Base-by-base conservation (phyloP, 2,113 vertebrate genomes). In the Pipa parva region DNA sequence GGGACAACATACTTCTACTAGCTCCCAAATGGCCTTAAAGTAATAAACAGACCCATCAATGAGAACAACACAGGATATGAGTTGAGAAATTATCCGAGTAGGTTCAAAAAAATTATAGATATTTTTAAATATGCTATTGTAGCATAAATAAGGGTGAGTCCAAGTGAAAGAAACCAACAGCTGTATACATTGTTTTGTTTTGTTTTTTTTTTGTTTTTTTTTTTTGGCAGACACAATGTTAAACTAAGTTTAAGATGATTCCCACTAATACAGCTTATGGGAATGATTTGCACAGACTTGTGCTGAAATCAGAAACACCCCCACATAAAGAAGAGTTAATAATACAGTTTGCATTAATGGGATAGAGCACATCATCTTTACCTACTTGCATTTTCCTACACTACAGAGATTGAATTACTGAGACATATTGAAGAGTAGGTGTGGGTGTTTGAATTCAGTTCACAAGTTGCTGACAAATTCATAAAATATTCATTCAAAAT, bases 401-500 rank as follows among this genome's bases (percentile, higher is more conserved):
- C 3, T 36, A 7, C 33, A 36, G 33, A 36, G 3, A 36, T 42
- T 1, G 7, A 42, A n/a, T n/a, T 42, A 42, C 39, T 15, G 39
- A 42, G 36, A 24, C 54, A 68, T 50, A 68, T 51, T 59, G 55
- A 13, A 21, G 29, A 45, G 45, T 18, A 58, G 45, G 28, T 37
- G 64, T 59, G 64, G 28, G 39, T 26, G 39, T 67, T 66, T 21
- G 15, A 68, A 33, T 17, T 29, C 42, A 21, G 29, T 27, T 59
- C 55, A 26, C 55, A 59, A 59, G 49, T 56, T 59, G 63, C 51
- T 59, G 18, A 50, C 22, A 50, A 37, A 59, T 59, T 68, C 55
- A 58, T 59, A 49, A 37, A 68, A 48, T 13, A 37, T 29, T 68
- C 64, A 68, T 59, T 68, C 55, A 59, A 68, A 49, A 67, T 67